Conservation (phyloP, 2,113 vertebrate species). For the Syngnathus floridae region DNA sequence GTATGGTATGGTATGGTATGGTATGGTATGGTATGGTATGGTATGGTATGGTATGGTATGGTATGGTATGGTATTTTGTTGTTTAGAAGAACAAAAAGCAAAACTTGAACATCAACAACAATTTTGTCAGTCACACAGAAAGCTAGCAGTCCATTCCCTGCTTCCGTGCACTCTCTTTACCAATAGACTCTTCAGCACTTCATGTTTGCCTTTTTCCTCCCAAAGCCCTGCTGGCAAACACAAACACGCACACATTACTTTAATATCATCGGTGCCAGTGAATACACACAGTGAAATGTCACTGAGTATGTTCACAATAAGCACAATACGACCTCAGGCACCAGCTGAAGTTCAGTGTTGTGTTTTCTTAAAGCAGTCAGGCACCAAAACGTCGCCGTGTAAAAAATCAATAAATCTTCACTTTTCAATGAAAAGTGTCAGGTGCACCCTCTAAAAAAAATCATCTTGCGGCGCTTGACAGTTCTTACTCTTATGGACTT, state of each 20-base stretch:
- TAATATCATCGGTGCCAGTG: neutral
- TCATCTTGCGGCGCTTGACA: neutral
- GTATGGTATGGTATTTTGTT: too few species aligned
- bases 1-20: too few species aligned
- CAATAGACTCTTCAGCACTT: neutral
- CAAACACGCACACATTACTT: neutral
- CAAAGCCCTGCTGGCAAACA: neutral
- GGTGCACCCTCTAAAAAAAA: neutral
- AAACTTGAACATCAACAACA: neutral
- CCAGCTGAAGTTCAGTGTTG: too few species aligned
- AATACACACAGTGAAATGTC: slow-evolving; percentile 8
- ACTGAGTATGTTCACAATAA: slow-evolving; percentile 1
- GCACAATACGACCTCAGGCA: too few species aligned
- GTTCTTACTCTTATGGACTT: neutral
- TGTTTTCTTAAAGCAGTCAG: neutral
- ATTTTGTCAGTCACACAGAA: neutral
- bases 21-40: too few species aligned
- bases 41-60: too few species aligned
- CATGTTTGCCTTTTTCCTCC: slow-evolving; percentile 5
- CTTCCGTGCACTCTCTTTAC: neutral
- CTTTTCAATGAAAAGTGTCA: neutral
- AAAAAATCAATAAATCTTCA: neutral
- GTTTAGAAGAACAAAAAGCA: neutral
- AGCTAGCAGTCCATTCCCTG: neutral
- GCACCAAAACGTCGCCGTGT: neutral